A percentile compares a stretch with the other conserved stretches of the same genome.
Conservation (phyloP, 1,140 invertebrate species). For the Drosophila lacteicornis region DNA sequence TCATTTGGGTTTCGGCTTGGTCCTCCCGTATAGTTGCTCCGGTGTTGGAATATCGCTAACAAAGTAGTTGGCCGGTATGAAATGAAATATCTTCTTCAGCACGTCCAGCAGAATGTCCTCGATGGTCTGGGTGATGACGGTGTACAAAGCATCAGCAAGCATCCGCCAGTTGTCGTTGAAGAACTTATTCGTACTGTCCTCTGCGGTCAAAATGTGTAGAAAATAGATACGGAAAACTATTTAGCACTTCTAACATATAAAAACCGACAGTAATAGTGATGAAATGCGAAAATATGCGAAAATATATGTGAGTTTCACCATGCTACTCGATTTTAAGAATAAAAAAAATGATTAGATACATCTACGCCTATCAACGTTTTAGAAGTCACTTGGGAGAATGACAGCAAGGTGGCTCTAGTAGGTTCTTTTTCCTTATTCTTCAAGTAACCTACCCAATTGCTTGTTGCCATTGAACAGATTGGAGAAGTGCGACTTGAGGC, state of each 20-base stretch:
- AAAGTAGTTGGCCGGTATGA: constrained; percentile 88
- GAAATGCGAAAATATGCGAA: too few species aligned
- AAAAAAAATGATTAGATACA: too few species aligned
- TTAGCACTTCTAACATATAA: neutral
- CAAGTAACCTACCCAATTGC: constrained; percentile 63
- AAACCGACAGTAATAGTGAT: too few species aligned
- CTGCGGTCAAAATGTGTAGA: constrained; percentile 77
- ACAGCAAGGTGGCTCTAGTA: too few species aligned
- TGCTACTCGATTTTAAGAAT: too few species aligned
- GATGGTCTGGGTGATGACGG: constrained; percentile 88
- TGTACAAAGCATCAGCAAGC: constrained; percentile 88
- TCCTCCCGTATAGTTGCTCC: constrained; percentile 73
- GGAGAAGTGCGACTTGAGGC: constrained; percentile 76
- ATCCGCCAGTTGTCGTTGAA: constrained; percentile 89
- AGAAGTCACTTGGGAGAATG: too few species aligned
- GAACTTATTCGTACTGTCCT: constrained; percentile 89
- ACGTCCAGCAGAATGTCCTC: constrained; percentile 89
- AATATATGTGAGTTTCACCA: too few species aligned
- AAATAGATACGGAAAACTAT: neutral
- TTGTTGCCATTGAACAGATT: constrained; percentile 83
- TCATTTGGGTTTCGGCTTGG: constrained; percentile 51
- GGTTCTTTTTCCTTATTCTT: too few species aligned
- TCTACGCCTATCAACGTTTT: too few species aligned
- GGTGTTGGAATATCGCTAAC: constrained; percentile 86
- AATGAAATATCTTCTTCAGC: constrained; percentile 88